Evolutionary conservation across 2,797 vertebrate genomes (phyloP), one percentile per base, ranked within the genome.

Genomic region (Parauchenoglanis ngamensis): DNA sequence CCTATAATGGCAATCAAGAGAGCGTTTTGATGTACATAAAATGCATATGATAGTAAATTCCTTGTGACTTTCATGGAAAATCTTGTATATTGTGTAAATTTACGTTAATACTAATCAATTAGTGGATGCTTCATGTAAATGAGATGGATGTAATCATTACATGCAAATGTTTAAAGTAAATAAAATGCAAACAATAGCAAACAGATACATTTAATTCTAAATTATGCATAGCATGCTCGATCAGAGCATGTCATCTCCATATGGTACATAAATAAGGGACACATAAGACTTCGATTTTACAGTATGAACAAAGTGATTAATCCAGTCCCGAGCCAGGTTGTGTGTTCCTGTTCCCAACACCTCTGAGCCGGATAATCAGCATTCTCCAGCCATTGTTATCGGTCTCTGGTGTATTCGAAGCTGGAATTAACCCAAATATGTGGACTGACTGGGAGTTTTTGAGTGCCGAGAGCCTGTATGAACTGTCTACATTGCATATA

Each of bases 391-490:
- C 54, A n/a, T 84, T 57, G 31, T 56, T 72, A 72, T n/a, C 3
- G 31, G 52, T 35, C 40, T 54, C 63, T 57, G 67, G 28, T 57
- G 65, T 84, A 21, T 59, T n/a, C 59, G 13, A 15, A 59, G 52
- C 67, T 40, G 52, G 54, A 84, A 44, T 84, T 44, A 84, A 59
- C 52, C 25, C 6, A 84, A 72, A 57, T 44, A 84, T 84, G 67
- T 57, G 52, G 83, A 59, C 31, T 73, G 68, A 49, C 78, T 56
- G 31, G 23, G 44, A n/a, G 17, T 8, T 63, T 21, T 17, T 44
- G 12, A 83, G 44, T 12, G 61, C 12, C 12, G 59, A 57, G 15
- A 68, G 65, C 65, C 54, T 44, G n/a, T 0, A 73, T 61, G 54
- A 28, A 83, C n/a, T 25, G 4, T 63, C 59, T 23, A 28, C 31